Evolutionary conservation across 2,888 invertebrate genomes (phyloP).

Genomic region (Drosophila robusta): DNA sequence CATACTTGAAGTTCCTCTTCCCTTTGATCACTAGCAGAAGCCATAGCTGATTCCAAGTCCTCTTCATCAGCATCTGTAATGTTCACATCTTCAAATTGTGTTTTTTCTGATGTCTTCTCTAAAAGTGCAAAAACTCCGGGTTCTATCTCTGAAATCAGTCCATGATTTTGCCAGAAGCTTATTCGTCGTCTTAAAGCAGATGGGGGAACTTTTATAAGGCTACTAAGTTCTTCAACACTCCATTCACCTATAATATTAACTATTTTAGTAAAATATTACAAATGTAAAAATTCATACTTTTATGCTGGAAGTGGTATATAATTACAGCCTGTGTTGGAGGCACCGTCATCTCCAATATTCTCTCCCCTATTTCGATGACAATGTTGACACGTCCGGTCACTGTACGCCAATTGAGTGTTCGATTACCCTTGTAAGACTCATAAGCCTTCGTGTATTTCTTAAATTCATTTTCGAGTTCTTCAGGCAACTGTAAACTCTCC

Average conservation of each 20-base stretch:
- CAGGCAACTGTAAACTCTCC: constrained; percentile 94
- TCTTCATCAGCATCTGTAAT: constrained; percentile 92
- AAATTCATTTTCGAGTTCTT: constrained; percentile 91
- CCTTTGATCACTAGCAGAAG: constrained; percentile 96
- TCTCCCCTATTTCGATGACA: constrained; percentile 94
- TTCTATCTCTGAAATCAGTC: constrained; percentile 91
- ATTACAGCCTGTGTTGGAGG: constrained; percentile 97
- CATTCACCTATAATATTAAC: constrained; percentile 88
- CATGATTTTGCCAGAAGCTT: constrained; percentile 97
- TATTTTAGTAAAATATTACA: background rate
- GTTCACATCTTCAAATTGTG: constrained; percentile 86
- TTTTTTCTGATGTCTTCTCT: constrained; percentile 88
- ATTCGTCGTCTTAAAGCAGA: constrained; percentile 94
- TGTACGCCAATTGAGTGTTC: constrained; percentile 97
- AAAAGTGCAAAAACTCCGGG: constrained; percentile 91
- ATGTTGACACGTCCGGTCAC: constrained; percentile 96
- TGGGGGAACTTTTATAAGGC: constrained; percentile 94
- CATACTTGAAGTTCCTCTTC: constrained; percentile 95
- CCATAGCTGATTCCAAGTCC: constrained; percentile 97
- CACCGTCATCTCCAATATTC: constrained; percentile 92
- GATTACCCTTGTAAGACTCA: constrained; percentile 95
- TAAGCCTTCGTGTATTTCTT: constrained; percentile 95
- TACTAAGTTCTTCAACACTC: constrained; percentile 94
- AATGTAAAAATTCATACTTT: constrained; percentile 86
- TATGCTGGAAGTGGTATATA: constrained; percentile 96